Base-by-base conservation (phyloP, 2,113 vertebrate genomes). In the Caranx melampygus region DNA sequence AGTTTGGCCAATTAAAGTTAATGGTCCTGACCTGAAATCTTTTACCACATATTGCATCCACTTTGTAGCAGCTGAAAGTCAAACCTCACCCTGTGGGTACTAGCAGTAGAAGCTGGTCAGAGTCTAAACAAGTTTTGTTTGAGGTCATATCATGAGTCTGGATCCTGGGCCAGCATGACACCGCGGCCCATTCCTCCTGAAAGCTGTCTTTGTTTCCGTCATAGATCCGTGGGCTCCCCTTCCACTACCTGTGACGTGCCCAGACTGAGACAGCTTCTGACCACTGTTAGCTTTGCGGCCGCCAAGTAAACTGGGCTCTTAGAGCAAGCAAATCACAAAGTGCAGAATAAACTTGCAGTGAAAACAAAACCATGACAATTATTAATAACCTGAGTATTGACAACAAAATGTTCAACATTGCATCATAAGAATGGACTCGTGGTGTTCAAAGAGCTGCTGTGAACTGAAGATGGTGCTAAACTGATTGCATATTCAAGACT, bases 121-220 rank as follows among this genome's bases (percentile, higher is more conserved):
- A 57, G 66, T 76, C 54, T 33, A 67, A 88, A 86, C 78, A 71
- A 75, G 65, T 34, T 42, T 78, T 83, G 82, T 85, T 87, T 79
- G 79, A 75, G 72, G 74, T 83, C 72, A 76, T 49, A 85, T 85
- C 82, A 52, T 13, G 62, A 84, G 86, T 71, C 58, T 75, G 79
- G 82, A 65, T 81, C 44, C 65, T 21, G 54, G 45, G 72, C 72
- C 82, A 76, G 75, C 57, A 58, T 77, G 76, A 75, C 26, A 44
- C 75, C 68, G 42, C 64, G 69, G 60, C 31, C 55, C n/a, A 7
- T 72, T 65, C 60, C 55, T 15, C 10, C 51, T 90, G 58, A 92
- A 90, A 82, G 75, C 72, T 1, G 42, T 73, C 82, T 90, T 89
- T 87, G 84, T 89, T 87, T 73, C 55, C 31, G 74, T 33, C 73